phyloP scores from a whole-genome alignment of 2,888 invertebrate genomes.

The Agonopterix arenella region DNA sequence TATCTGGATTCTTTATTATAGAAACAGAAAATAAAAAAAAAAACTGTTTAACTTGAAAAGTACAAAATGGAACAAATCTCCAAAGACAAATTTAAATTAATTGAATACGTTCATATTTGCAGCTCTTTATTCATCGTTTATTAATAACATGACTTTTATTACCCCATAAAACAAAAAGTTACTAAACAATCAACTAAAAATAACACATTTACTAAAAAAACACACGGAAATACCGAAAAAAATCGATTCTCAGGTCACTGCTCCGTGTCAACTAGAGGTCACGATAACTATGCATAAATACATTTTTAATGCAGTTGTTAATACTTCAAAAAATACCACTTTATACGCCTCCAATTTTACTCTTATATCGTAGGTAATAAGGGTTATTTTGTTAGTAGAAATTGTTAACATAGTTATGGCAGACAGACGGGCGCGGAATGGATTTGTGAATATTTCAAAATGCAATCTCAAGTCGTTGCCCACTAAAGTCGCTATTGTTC shows the following conservation, averaged over 20 bases:
- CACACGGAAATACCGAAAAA: slow-evolving; percentile 12
- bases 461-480: slow-evolving; percentile 64
- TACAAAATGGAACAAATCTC: no score
- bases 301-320: slow-evolving; percentile 31
- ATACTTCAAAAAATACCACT: not conserved
- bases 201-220: no score
- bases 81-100: no score
- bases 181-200: not conserved
- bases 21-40: no score
- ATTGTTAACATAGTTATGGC: slow-evolving; percentile 43
- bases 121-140: no score
- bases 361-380: slow-evolving; percentile 10
- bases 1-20: no score
- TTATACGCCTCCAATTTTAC: not conserved
- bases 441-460: slow-evolving; percentile 71
- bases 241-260: slow-evolving; percentile 53
- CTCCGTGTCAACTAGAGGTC: slow-evolving; percentile 37
- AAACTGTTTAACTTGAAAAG: no score
- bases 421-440: slow-evolving; percentile 67
- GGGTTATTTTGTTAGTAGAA: slow-evolving; percentile 16
- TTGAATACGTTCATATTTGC: no score
- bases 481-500: slow-evolving; percentile 67
- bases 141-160: no score
- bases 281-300: slow-evolving; percentile 53
- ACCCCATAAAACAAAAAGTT: no score